Base-by-base conservation (phyloP, 2,113 vertebrate genomes). In the Cyprinodon brontotheroides region DNA sequence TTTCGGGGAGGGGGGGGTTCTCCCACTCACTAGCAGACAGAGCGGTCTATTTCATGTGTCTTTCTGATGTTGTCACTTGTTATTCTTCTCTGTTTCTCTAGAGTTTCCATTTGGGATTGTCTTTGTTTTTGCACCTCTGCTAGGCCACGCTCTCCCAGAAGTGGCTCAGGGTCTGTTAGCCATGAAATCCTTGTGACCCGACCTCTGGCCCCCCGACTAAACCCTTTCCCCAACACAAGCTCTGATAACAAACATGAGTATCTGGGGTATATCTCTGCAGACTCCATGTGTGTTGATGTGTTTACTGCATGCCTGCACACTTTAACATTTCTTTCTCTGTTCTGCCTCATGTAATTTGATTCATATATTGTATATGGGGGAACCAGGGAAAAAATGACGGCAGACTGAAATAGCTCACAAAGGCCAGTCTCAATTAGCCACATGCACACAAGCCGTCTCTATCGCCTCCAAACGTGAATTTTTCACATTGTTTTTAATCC, bases 391-490 rank as follows among this genome's bases (percentile, higher is more conserved):
- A 82, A 86, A 82, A 60, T 2, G 75, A 76, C 71, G 66, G 76
- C 61, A 20, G 78, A 81, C 87, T 64, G 74, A 86, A 93, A 89
- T 84, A 81, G 79, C 72, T 53, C 68, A 39, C 1, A 22, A 70
- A 78, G 47, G 61, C 77, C n/a, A 11, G 72, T 47, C 14, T 20
- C 65, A 72, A 82, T 80, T 80, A 59, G 74, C 60, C 14, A 63
- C 78, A 61, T 85, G 73, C 41, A 62, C 79, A 20, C 60, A 73
- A 80, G 82, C 69, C 78, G 59, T 93, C 89, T 89, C 89, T 84
- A 85, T 92, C 83, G 20, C 90, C 73, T 63, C 82, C 79, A 88
- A 87, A 91, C 89, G 88, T 94, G 91, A 82, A 91, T 87, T 87
- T 89, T 61, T 71, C 74, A 79, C 77, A 77, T 86, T 87, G 87